Evolutionary conservation across 2,888 invertebrate species (phyloP), one percentile per base, ranked within the genome.

Genomic region (Spilosoma lubricipeda): DNA sequence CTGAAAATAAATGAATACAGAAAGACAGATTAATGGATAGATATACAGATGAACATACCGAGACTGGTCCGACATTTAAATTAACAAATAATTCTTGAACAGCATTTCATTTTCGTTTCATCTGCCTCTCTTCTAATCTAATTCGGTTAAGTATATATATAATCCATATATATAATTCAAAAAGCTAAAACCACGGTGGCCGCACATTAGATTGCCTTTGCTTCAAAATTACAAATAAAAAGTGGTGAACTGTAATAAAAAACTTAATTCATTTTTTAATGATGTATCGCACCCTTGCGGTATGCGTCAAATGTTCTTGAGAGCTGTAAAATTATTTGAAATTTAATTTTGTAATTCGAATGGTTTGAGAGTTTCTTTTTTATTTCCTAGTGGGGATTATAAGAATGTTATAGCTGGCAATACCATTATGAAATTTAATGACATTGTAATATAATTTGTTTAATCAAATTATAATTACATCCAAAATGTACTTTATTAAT

Each of bases 331-430:
- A 91, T 92, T 89, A 93, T 91, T 90, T 82, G 87, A 86, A 90
- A 91, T 92, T 92, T 91, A 92, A 93, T 92, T 92, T 90, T 84
- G 88, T 88, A 87, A 91, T 93, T 91, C 88, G 88, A 90, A 92
- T 91, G 90, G 90, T 82, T 68, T 59, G 74, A 74, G 77, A 86
- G 84, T 76, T 80, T 59, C 56, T 59, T 59, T 85, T 77, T 78
- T 72, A 79, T 79, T 78, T 81, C 77, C 30, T 0, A 72, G 77
- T n/a, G 33, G 64, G 13, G 63, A 23, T 70, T 27, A 70, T 30
- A 63, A 27, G 39, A 70, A 70, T 63, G 39, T 63, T 69, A 56
- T 56, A 59, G 39, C 18, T 13, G 9, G 11, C 18, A 27, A 30
- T 20, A 23, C 39, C 66, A 39, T 66, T 67, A 27, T 27, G 27